These are phyloP conservation scores for Pelochelys cantorii DNA, from an alignment of 2,797 vertebrate species.

Conservation along the genomic window DNA sequence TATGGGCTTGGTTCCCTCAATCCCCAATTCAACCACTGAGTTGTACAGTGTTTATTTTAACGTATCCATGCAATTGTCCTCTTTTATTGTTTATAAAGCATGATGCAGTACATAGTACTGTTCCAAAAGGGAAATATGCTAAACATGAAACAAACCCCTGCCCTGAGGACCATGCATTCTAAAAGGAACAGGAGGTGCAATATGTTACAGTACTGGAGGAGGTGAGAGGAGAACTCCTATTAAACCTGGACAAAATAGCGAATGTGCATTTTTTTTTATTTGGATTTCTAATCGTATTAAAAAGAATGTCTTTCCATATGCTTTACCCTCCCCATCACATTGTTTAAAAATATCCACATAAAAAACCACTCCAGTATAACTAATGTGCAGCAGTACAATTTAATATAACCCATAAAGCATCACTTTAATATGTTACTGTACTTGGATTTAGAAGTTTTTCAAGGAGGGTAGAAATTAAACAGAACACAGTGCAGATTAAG, in stretches of 20 bases:
- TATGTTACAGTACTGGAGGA: background rate
- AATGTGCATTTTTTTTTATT: background rate
- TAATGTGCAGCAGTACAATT: background rate
- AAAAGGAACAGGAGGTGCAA: background rate
- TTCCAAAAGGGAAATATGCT: background rate
- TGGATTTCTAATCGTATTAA: fast-evolving
- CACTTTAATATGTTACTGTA: background rate
- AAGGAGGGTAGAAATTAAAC: background rate
- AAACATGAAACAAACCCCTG: background rate
- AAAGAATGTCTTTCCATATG: background rate
- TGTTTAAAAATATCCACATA: background rate
- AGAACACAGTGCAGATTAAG: background rate
- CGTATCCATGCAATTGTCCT: background rate
- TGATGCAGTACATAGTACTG: background rate
- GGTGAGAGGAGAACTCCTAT: background rate
- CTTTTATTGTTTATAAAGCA: background rate
- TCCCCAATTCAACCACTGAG: background rate
- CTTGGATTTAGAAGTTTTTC: background rate
- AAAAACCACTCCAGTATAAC: background rate
- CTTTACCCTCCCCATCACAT: background rate
- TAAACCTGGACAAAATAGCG: background rate
- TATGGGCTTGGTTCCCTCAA: background rate
- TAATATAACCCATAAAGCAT: background rate
- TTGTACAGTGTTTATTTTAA: background rate
- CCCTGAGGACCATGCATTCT: background rate